A percentile compares a stretch with the other conserved stretches of the same genome.
These are phyloP conservation scores for Basileuterus tristriatus DNA, from an alignment of 2,797 vertebrate genomes.

Conservation along the genomic window DNA sequence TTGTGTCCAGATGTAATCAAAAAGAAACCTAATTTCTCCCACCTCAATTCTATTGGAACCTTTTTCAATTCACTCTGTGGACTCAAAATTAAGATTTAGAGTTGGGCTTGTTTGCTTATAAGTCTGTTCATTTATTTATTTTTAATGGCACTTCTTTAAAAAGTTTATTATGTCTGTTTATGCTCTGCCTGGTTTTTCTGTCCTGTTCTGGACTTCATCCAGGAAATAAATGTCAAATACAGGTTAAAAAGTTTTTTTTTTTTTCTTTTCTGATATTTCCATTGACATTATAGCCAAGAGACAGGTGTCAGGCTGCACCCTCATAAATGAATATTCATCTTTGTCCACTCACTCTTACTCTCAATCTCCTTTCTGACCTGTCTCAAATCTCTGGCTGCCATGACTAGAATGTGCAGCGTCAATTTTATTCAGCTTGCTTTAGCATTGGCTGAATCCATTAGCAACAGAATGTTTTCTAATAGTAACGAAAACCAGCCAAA, in stretches of 20 bases:
- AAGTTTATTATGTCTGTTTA: background rate
- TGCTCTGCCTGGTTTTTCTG: background rate
- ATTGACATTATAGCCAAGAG: background rate
- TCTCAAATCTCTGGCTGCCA: background rate
- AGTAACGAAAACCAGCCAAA: background rate
- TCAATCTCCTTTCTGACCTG: background rate
- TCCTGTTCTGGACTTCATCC: background rate
- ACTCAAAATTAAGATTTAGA: background rate
- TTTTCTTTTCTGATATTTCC: background rate
- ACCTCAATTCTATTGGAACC: background rate
- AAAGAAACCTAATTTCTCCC: conserved; percentile 37
- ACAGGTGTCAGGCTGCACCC: background rate
- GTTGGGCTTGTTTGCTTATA: background rate
- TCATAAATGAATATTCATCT: background rate
- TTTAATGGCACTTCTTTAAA: background rate
- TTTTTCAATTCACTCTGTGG: background rate
- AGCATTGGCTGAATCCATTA: background rate
- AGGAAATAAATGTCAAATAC: background rate
- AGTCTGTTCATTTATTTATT: background rate
- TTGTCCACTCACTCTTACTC: background rate
- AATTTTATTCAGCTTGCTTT: background rate
- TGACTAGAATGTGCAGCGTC: background rate
- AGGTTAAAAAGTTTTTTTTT: background rate
- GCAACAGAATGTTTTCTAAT: background rate
- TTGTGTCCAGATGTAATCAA: conserved; percentile 33